Conservation (phyloP, 2,888 invertebrate genomes). For the Hemistola chrysoprasaria region DNA sequence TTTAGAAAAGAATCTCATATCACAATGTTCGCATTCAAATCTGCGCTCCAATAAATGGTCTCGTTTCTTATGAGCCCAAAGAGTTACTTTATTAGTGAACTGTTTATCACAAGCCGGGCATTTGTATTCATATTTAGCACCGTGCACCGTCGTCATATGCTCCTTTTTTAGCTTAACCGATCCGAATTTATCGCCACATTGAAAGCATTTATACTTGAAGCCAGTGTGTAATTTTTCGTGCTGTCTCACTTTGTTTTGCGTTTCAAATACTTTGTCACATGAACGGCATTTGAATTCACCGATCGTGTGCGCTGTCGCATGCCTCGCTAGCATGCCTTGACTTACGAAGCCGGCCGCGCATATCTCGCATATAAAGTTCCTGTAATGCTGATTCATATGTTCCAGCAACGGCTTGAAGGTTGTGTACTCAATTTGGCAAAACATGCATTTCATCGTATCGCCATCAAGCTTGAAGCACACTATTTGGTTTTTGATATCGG, state of each 20-base stretch:
- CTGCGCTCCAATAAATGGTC: constrained; percentile 54
- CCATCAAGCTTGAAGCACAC: constrained; percentile 61
- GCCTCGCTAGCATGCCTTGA: constrained; percentile 48
- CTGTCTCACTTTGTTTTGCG: constrained; percentile 60
- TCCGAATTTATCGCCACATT: constrained; percentile 54
- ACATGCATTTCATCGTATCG: constrained; percentile 47
- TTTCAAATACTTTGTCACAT: constrained; percentile 74
- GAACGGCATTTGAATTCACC: constrained; percentile 54
- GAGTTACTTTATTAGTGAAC: constrained; percentile 43
- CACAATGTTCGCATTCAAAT: constrained; percentile 53
- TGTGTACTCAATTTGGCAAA: constrained; percentile 44
- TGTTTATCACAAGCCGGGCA: constrained; percentile 55
- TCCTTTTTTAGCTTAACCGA: constrained; percentile 48
- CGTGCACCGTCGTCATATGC: constrained; percentile 52
- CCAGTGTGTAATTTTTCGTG: constrained; percentile 68
- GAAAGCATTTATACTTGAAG: constrained; percentile 50
- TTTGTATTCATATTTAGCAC: constrained; percentile 37
- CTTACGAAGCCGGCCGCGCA: constrained; percentile 62
- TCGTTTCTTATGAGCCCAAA: constrained; percentile 52
- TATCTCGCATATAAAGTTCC: constrained; percentile 56
- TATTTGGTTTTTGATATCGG: constrained; percentile 45
- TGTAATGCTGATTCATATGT: constrained; percentile 65
- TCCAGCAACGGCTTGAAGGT: constrained; percentile 56
- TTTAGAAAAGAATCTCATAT: constrained; percentile 50
- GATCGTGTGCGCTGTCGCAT: constrained; percentile 50